A percentile compares a stretch with the other conserved stretches of the same genome.
phyloP scores from a whole-genome alignment of 1,140 invertebrate species.

The Conus betulinus region DNA sequence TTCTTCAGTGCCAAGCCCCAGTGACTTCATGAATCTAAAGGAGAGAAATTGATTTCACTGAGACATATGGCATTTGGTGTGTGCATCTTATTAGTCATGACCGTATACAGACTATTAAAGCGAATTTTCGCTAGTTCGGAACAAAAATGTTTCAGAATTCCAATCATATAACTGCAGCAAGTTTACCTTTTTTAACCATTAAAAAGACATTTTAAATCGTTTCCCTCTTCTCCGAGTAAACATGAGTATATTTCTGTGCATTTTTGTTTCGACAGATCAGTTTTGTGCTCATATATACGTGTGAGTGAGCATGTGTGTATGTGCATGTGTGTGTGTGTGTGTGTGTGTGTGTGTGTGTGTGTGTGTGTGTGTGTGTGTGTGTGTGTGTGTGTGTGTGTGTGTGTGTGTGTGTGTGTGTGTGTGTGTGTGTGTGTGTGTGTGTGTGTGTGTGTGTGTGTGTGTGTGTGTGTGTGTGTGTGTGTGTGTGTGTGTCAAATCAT shows the following conservation, averaged over 20 bases:
- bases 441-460: background rate
- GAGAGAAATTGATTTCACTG: no score
- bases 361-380: background rate
- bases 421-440: background rate
- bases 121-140: no score
- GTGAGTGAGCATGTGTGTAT: background rate
- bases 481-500: background rate
- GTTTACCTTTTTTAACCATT: no score
- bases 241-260: no score
- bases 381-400: background rate
- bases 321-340: constrained; percentile 6
- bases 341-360: background rate
- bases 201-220: background rate
- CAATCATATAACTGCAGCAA: no score
- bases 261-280: no score
- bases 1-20: no score
- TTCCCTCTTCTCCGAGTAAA: background rate
- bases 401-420: background rate
- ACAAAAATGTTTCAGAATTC: no score
- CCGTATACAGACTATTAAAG: no score
- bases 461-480: background rate
- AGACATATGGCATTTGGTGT: no score
- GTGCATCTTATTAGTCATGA: no score
- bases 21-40: no score
- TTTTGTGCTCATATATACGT: background rate